phyloP scores from a whole-genome alignment of 2,888 invertebrate species.

The Eumerus sabulonum region DNA sequence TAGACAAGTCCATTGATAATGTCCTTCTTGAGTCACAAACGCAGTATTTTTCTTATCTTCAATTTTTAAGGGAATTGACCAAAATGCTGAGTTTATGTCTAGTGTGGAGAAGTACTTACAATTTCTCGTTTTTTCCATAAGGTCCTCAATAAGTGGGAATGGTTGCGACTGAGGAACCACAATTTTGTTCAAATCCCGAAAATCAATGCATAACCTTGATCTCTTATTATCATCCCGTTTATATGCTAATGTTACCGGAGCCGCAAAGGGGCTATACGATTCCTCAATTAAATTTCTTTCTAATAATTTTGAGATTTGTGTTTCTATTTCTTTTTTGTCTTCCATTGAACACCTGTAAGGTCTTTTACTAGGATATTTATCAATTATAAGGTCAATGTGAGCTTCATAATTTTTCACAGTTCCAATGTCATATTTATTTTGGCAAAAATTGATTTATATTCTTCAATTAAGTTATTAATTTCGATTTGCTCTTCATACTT shows the following conservation, averaged over 20 bases:
- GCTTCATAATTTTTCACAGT: slow-evolving; percentile 71
- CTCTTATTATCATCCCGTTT: too few species aligned
- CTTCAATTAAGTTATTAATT: slow-evolving; percentile 66
- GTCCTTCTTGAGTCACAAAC: too few species aligned
- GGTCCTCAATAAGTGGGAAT: slow-evolving; percentile 62
- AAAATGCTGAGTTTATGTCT: slow-evolving; percentile 55
- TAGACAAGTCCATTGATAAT: slow-evolving; percentile 56
- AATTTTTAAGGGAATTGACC: slow-evolving; percentile 54
- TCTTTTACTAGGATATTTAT: too few species aligned
- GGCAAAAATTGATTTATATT: slow-evolving; percentile 67
- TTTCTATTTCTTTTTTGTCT: slow-evolving; percentile 62
- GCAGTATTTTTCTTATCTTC: slow-evolving; percentile 57
- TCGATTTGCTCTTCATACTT: slow-evolving; percentile 36
- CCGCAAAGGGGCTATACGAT: slow-evolving; percentile 66
- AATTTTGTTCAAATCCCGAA: too few species aligned
- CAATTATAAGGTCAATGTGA: slow-evolving; percentile 62
- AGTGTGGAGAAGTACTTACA: too few species aligned
- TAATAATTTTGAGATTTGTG: slow-evolving; percentile 59
- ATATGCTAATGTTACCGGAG: slow-evolving; percentile 66
- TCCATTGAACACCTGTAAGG: slow-evolving; percentile 63
- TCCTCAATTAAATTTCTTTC: slow-evolving; percentile 52
- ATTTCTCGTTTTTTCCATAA: slow-evolving; percentile 57
- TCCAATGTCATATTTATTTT: slow-evolving; percentile 71
- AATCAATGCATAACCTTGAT: too few species aligned
- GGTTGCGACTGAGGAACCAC: too few species aligned